Conservation (phyloP, 2,797 vertebrate species). For the Miichthys miiuy region DNA sequence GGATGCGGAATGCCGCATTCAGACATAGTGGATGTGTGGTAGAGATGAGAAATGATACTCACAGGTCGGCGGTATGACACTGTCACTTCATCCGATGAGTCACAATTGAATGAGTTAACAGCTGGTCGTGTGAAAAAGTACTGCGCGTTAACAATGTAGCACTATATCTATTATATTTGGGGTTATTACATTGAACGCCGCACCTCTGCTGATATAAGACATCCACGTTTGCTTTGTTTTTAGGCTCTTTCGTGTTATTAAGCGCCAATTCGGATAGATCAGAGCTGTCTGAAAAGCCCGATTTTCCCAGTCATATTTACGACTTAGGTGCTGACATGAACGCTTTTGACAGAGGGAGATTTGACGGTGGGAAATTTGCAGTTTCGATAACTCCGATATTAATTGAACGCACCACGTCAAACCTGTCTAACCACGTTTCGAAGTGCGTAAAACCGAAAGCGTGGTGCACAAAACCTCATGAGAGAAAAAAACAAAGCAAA, state of each 20-base stretch:
- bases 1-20: conserved; percentile 42
- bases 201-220: not conserved
- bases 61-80: too few species aligned
- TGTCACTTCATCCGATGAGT: not conserved
- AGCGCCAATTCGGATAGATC: rapidly evolving
- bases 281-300: rapidly evolving
- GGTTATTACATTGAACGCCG: not conserved
- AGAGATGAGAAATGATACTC: rapidly evolving
- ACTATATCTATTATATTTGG: not conserved
- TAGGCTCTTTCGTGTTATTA: not conserved
- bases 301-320: not conserved
- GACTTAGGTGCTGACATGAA: not conserved
- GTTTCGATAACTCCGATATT: not conserved
- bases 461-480: not conserved
- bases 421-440: not conserved
- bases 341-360: not conserved
- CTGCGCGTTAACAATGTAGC: too few species aligned
- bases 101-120: not conserved
- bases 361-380: rapidly evolving
- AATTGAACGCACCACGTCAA: conserved; percentile 6
- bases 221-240: not conserved
- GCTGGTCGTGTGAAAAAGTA: not conserved
- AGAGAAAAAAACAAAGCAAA: not conserved
- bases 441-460: conserved; percentile 6
- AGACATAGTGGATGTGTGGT: rapidly evolving